Conservation (phyloP, 1,140 invertebrate genomes). For the Argopecten irradians region DNA sequence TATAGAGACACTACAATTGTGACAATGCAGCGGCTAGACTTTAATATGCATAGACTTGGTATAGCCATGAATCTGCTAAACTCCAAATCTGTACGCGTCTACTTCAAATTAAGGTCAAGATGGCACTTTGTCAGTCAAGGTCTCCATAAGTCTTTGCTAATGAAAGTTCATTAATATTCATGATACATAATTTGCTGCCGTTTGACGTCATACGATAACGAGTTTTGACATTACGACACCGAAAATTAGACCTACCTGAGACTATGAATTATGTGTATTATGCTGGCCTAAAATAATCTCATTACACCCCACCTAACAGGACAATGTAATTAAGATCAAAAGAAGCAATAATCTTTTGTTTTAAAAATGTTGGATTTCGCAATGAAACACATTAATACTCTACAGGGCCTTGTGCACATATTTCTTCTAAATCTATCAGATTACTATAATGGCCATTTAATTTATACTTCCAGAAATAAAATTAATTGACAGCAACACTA, state of each 20-base stretch:
- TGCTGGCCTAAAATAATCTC: background rate
- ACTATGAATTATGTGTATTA: background rate
- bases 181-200: background rate
- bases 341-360: background rate
- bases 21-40: too few relatives aligned
- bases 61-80: too few relatives aligned
- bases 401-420: too few relatives aligned
- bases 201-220: background rate
- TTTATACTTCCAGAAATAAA: too few relatives aligned
- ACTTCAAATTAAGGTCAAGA: background rate
- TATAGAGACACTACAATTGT: too few relatives aligned
- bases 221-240: background rate
- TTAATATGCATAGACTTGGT: too few relatives aligned
- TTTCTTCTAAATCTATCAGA: too few relatives aligned
- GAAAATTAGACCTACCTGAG: background rate
- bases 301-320: background rate
- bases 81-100: background rate
- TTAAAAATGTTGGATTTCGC: too few relatives aligned
- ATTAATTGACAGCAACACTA: too few relatives aligned
- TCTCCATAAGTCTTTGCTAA: background rate
- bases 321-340: background rate
- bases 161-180: background rate
- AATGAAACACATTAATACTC: too few relatives aligned
- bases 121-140: background rate
- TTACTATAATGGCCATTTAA: too few relatives aligned